Conservation (phyloP, 2,888 invertebrate species). For the Steinernema scapterisci region DNA sequence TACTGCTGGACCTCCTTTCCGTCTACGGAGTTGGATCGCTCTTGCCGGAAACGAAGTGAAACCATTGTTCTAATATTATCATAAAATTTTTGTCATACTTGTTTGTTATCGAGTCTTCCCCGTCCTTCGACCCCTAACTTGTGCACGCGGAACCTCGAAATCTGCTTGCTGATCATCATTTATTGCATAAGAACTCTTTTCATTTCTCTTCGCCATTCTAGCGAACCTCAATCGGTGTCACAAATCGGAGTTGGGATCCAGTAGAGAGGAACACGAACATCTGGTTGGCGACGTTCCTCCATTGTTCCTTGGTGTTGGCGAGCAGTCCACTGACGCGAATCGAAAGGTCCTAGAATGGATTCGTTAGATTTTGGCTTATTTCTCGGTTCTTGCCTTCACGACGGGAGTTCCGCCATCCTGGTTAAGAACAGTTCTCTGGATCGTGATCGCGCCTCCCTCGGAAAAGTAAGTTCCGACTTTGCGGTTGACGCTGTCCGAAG, state of each 20-base stretch:
- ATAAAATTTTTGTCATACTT: no score
- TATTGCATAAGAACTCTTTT: no score
- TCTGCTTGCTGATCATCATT: no score
- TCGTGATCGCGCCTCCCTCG: background rate
- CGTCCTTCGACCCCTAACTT: no score
- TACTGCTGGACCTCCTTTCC: background rate
- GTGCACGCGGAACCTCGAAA: no score
- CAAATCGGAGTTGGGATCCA: background rate
- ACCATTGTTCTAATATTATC: no score
- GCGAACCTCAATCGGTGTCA: background rate
- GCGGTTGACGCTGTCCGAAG: background rate
- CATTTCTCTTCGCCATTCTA: background rate
- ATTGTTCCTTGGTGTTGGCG: background rate
- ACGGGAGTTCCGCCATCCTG: slow-evolving; percentile 10
- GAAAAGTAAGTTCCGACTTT: background rate
- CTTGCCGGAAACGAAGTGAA: no score
- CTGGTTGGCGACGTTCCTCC: slow-evolving; percentile 18
- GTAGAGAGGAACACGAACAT: background rate
- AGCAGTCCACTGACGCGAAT: slow-evolving; percentile 1
- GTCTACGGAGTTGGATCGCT: background rate
- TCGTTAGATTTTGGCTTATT: background rate
- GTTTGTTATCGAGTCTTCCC: no score
- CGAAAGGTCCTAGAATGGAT: background rate
- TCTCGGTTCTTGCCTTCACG: background rate
- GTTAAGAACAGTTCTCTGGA: background rate